phyloP scores from a whole-genome alignment of 1,140 invertebrate species.

The Chelonus insularis region DNA sequence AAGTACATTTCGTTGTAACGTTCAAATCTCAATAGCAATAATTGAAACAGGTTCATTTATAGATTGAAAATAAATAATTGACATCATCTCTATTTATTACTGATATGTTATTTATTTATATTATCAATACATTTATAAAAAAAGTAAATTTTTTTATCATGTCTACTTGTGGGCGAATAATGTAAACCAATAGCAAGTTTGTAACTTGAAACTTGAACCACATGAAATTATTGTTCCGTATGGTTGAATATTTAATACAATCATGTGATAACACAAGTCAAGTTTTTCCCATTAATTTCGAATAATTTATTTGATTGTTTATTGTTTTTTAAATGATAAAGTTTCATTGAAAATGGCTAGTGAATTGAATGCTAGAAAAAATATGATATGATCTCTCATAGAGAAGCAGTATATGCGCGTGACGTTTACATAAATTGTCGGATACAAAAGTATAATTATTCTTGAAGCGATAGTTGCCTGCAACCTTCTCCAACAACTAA shows the following conservation, averaged over 20 bases:
- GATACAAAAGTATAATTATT: conserved; percentile 23
- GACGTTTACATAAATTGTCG: conserved; percentile 18
- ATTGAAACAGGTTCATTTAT: no score
- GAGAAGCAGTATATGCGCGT: conserved; percentile 4
- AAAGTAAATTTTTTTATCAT: no score
- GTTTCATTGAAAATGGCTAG: neutral
- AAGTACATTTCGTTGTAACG: no score
- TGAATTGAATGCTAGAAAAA: neutral
- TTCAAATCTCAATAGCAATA: no score
- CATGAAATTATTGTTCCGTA: conserved; percentile 40
- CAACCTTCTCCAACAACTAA: conserved; percentile 22
- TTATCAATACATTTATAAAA: no score
- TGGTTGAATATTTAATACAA: conserved; percentile 22
- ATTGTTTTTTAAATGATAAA: neutral
- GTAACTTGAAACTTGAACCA: conserved; percentile 23
- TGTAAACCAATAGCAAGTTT: neutral
- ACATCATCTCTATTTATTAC: no score
- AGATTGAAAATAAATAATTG: no score
- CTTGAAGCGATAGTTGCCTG: conserved; percentile 18
- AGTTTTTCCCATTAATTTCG: neutral
- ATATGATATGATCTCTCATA: conserved; percentile 2
- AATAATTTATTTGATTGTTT: neutral
- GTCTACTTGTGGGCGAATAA: neutral
- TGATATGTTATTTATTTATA: no score
- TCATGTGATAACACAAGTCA: conserved; percentile 8